These are phyloP conservation scores for Aporophyla lueneburgensis DNA, from an alignment of 2,888 invertebrate genomes.

Conservation along the genomic window DNA sequence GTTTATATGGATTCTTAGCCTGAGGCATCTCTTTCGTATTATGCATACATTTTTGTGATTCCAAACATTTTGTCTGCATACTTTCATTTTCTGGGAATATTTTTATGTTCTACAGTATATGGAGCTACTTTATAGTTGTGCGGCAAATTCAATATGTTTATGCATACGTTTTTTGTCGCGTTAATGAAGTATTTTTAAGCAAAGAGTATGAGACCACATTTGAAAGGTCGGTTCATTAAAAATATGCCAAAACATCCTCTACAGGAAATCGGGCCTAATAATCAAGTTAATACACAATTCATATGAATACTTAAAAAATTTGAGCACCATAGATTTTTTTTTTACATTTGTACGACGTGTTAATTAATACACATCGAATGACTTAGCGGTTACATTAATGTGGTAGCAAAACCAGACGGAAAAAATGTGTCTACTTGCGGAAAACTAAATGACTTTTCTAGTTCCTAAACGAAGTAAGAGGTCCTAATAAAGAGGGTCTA, in stretches of 20 bases:
- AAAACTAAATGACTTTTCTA: constrained; percentile 57
- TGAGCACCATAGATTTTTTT: constrained; percentile 14
- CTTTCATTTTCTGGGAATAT: constrained; percentile 7
- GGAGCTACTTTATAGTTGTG: background rate
- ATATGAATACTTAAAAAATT: constrained; percentile 25
- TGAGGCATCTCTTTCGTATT: constrained; percentile 46
- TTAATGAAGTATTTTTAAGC: constrained; percentile 11
- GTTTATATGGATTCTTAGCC: constrained; percentile 47
- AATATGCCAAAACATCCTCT: constrained; percentile 32
- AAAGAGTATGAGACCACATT: constrained; percentile 20
- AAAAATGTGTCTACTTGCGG: constrained; percentile 44
- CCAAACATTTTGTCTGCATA: constrained; percentile 23
- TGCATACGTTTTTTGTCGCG: constrained; percentile 12
- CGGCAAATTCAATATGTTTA: background rate
- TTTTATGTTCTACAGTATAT: background rate
- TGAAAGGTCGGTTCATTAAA: constrained; percentile 43
- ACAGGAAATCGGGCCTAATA: constrained; percentile 53
- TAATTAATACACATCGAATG: constrained; percentile 28
- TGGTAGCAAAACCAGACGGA: constrained; percentile 34
- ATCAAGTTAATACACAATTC: constrained; percentile 36
- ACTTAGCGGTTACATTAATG: constrained; percentile 39
- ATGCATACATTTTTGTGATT: constrained; percentile 54
- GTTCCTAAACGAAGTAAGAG: constrained; percentile 54
- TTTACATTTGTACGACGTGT: constrained; percentile 23
- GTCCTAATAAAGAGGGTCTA: constrained; percentile 43